Evolutionary conservation across 35 echinoderm and acorn worm species (phyloP), one percentile per base, ranked within the genome.

Genomic region (Heliocidaris erythrogramma): DNA sequence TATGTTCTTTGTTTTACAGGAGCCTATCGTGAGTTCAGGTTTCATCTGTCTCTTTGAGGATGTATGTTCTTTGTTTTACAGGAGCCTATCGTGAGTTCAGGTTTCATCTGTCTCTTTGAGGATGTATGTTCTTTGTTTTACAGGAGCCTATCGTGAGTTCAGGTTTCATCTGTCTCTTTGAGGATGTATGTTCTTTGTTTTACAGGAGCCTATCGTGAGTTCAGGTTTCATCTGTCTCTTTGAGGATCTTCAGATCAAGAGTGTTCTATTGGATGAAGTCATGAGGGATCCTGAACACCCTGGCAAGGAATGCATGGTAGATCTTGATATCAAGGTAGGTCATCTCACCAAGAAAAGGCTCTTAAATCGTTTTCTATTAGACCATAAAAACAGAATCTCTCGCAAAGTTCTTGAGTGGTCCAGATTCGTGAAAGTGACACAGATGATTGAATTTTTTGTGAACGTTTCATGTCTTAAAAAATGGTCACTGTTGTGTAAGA

Each of bases 41-140:
- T 99, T 97, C 92, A 99, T 99, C 96, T 99, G 98, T 93, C 93
- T 95, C 30, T 99, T 99, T 99, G 98, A 99, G 60, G 97, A 99
- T 61, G n/a, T n/a, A n/a, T n/a, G n/a, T n/a, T n/a, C n/a, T n/a
- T n/a, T n/a, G n/a, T n/a, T n/a, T 95, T 53, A 42, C 93, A 99
- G 98, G 98, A 99, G 69, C 98, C 98, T 48, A 96, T 99, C 27
- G 49, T 99, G 56, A 99, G 98, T 94, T 99, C 98, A 13, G 98
- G 98, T 7, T 99, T 97, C 92, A 99, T 99, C 96, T 99, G 98
- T 93, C 93, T 95, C 30, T 99, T 99, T 99, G 98, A 99, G 60
- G 97, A 99, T 61, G n/a, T n/a, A n/a, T n/a, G n/a, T n/a, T n/a
- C n/a, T n/a, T n/a, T n/a, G n/a, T n/a, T n/a, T 95, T 53, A 42